Base-by-base conservation (phyloP, 1,140 invertebrate species). In the Chlorops oryzae region DNA sequence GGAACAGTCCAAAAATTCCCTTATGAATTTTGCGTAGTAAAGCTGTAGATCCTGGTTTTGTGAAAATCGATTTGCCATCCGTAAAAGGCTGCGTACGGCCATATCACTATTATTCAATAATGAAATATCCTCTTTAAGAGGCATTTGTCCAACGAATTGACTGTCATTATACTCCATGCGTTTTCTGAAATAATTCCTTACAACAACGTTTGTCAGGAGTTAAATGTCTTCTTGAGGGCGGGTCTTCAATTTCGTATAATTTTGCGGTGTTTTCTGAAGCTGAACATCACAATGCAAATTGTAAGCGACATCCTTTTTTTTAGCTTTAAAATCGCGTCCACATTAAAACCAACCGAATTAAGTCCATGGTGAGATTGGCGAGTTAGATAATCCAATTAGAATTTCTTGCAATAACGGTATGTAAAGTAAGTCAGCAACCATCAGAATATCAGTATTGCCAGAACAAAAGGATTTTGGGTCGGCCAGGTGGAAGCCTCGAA, bases 21-120 rank as follows among this genome's bases (percentile, higher is more conserved):
- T n/a, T 42, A 72, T 55, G 44, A 68, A 65, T 7, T 58, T 23
- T 1, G 41, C n/a, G 38, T 69, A 51, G 40, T 38, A 18, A 32
- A 7, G 13, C 48, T n/a, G 5, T 5, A 22, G 34, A 22, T 20
- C 25, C 18, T 13, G 13, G 23, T 50, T 50, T n/a, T 21, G 24
- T 9, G 6, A 13, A 15, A 38, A 7, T 15, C 35, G 35, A 15
- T 38, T 38, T 38, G n/a, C 35, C 35, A 38, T 5, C 18, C 35
- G n/a, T 7, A 38, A 18, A 6, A 38, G n/a, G 18, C 35, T 38
- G n/a, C 35, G n/a, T 5, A 38, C 13, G 18, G 35, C 35, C 18
- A 13, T 38, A 9, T 32, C 7, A 9, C 7, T 7, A 32, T 13
- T 32, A 18, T 47, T 18, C 3, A 34, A 22, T 15, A 40, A 27